Evolutionary conservation across 2,113 vertebrate genomes (phyloP).

Genomic region (Naja naja): DNA sequence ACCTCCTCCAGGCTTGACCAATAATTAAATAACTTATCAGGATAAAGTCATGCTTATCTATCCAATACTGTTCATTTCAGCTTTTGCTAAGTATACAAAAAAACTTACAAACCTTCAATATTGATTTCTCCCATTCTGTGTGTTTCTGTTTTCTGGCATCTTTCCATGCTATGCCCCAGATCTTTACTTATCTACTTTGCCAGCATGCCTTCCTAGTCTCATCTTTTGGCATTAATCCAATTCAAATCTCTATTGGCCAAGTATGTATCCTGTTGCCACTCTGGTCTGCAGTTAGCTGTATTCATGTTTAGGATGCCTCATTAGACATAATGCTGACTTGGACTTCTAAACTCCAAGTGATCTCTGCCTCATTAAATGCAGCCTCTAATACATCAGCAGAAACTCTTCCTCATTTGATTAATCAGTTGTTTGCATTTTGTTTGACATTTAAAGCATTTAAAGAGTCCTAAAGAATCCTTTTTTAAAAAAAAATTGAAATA

Average conservation of each 20-base stretch:
- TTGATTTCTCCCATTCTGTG: background rate
- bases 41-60: background rate
- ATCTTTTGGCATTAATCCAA: background rate
- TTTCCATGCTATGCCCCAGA: background rate
- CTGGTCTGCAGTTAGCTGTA: background rate
- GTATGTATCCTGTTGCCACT: background rate
- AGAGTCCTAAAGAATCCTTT: background rate
- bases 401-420: background rate
- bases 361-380: background rate
- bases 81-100: background rate
- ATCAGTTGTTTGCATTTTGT: background rate
- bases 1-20: background rate
- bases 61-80: background rate
- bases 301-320: background rate
- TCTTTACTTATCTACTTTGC: background rate
- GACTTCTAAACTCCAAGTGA: background rate
- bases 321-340: constrained; percentile 7
- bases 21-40: background rate
- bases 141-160: background rate
- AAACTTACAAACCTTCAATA: background rate
- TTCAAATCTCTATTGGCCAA: background rate
- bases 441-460: background rate
- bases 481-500: background rate
- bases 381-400: background rate
- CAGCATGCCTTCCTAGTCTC: background rate